Base-by-base conservation (phyloP, 2,797 vertebrate species). In the Danio albolineatus region DNA sequence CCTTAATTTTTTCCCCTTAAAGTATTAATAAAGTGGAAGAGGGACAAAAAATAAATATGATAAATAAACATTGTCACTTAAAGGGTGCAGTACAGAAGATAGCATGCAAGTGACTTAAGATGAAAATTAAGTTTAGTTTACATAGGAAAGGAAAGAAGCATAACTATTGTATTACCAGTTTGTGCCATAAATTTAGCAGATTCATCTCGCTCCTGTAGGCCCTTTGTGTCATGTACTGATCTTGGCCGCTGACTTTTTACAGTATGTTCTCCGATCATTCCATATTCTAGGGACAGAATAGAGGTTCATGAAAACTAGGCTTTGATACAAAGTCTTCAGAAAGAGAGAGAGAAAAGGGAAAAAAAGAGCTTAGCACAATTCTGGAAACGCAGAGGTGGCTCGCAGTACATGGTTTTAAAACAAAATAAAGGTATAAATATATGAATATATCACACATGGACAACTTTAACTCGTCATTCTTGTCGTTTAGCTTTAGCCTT, bases 201-300 rank as follows among this genome's bases (percentile, higher is more conserved):
- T 92, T 99, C 98, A 96, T 97, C 97, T 97, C 96, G 97, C 94
- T 99, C 98, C 97, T 99, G 96, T 95, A 94, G 97, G 95, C 97
- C 96, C 96, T 97, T 99, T 99, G 98, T 98, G 94, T 99, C 98
- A 98, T 98, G 97, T 97, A 99, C 98, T 98, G 98, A 99, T 98
- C 98, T 96, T 95, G 98, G 97, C 95, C 97, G 98, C 97, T 99
- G 98, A 97, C 97, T 99, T 99, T 99, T 99, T 97, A 99, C 97
- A 95, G 98, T 99, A 97, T 98, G 97, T 96, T 99, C 97, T 96
- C 97, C 97, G 95, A 99, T 99, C 98, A 99, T 98, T 98, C 97
- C 98, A 99, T 98, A 99, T 98, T 99, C 98, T 99, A 98, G 97
- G 97, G 97, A 99, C 96, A 99, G 95, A 99, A 98, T 99, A 99